Conservation (phyloP, 2,797 vertebrate genomes). For the Lepidocolaptes lacrymiger region DNA sequence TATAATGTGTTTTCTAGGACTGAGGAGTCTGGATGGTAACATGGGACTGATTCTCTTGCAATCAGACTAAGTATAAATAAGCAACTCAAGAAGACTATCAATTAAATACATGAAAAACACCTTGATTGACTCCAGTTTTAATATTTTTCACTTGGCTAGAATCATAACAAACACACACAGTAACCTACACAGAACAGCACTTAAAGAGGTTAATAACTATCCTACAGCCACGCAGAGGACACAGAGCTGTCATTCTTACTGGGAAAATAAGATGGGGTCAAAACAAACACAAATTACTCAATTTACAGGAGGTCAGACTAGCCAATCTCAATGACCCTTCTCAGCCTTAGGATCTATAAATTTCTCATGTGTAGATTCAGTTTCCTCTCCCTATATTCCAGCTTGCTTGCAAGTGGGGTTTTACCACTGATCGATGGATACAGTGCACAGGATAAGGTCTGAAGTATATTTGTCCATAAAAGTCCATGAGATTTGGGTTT, state of each 20-base stretch:
- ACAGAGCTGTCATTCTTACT: neutral
- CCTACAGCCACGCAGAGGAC: neutral
- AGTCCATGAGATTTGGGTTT: neutral
- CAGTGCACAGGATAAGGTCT: neutral
- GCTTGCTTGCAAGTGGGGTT: neutral
- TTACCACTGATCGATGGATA: neutral
- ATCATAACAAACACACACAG: neutral
- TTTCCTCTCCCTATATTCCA: neutral
- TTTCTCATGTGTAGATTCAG: neutral
- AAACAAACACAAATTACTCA: slow-evolving; percentile 4
- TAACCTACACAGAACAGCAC: neutral
- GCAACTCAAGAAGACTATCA: slow-evolving; percentile 22
- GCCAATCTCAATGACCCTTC: neutral
- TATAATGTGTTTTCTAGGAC: slow-evolving; percentile 46
- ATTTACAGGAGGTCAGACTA: neutral
- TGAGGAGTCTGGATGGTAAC: neutral
- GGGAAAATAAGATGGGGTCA: neutral
- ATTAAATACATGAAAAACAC: slow-evolving; percentile 11
- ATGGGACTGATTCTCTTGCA: neutral
- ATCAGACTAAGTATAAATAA: slow-evolving; percentile 31
- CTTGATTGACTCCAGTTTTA: neutral
- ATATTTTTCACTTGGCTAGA: neutral
- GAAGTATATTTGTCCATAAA: neutral
- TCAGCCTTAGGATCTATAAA: neutral
- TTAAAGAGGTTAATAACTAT: neutral